Percentiles rank a stretch among this genome's conserved stretches.
phyloP scores from a whole-genome alignment of 2,113 vertebrate species.

The Pomatostomus ruficeps region DNA sequence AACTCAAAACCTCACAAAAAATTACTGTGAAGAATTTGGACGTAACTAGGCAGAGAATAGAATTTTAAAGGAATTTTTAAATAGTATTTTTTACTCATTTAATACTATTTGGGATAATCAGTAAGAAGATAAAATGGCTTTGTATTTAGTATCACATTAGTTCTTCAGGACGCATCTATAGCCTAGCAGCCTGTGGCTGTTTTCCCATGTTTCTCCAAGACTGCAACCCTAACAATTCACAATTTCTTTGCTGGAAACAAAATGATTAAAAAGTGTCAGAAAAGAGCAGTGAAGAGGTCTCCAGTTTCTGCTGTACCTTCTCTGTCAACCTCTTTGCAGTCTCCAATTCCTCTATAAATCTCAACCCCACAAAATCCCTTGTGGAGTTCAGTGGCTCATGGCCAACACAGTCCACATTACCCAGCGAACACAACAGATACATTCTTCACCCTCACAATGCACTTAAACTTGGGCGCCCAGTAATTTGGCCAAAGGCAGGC shows the following conservation, averaged over 20 bases:
- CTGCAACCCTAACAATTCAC: neutral
- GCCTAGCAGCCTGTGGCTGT: neutral
- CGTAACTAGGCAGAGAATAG: neutral
- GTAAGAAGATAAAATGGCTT: neutral
- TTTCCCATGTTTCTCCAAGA: neutral
- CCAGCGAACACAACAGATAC: neutral
- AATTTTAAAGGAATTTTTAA: neutral
- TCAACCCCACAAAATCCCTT: neutral
- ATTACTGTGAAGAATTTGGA: neutral
- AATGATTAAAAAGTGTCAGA: slow-evolving; percentile 30
- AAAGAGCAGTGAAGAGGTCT: slow-evolving; percentile 20
- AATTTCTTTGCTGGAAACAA: neutral
- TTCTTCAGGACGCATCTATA: neutral
- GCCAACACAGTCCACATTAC: neutral
- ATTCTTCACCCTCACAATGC: slow-evolving; percentile 46
- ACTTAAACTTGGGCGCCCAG: neutral
- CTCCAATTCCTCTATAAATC: slow-evolving; percentile 12
- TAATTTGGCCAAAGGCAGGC: slow-evolving; percentile 43
- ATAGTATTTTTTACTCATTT: neutral
- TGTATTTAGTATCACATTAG: neutral
- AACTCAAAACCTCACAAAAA: neutral
- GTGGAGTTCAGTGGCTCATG: neutral
- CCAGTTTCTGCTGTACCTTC: slow-evolving; percentile 18
- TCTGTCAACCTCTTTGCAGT: neutral
- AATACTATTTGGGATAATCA: neutral